Base-by-base conservation (phyloP, 2,888 invertebrate species). In the Slavum lentiscoides region DNA sequence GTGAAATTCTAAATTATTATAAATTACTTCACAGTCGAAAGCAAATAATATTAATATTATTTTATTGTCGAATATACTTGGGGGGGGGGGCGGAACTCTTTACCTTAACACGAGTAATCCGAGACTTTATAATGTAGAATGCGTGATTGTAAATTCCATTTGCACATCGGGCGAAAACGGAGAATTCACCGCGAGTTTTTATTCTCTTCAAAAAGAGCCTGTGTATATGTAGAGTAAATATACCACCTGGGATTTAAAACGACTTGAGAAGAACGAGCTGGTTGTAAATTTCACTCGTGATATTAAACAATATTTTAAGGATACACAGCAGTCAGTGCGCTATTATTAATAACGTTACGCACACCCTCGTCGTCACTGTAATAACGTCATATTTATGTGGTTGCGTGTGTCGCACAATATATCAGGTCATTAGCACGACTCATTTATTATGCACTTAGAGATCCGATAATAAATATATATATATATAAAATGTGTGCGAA, bases 111-210 rank as follows among this genome's bases (percentile, higher is more conserved):
- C 30, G 30, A 59, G 21, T 21, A 15, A 21, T 23, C 49, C 23
- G 0, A 68, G 49, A 72, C 39, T 19, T 43, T 9, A 49, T 11
- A 5, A 8, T 1, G 17, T 43, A 17, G 30, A 30, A 30, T 4
- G 30, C 30, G 30, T 59, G 39, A 70, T 39, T 43, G n/a, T 72
- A 39, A 72, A 72, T 59, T 59, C 39, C 9, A 43, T 21, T 39
- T 59, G 21, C 11, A 72, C 37, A 3, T 17, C 5, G 17, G 30
- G 39, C n/a, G 37, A 37, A 70, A 39, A 67, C 39, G 21, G 8
- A 58, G 17, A 58, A 72, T 59, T 72, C 39, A 0, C 21, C 39
- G 17, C 5, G 21, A 72, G 17, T 72, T 72, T 43, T 72, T 59
- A 43, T 72, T 30, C 30, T 39, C 39, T 5, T 19, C 59, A 17